Percentiles rank a stretch among this genome's conserved stretches.
Evolutionary conservation across 2,113 vertebrate species (phyloP).

Genomic region (Menura novaehollandiae): DNA sequence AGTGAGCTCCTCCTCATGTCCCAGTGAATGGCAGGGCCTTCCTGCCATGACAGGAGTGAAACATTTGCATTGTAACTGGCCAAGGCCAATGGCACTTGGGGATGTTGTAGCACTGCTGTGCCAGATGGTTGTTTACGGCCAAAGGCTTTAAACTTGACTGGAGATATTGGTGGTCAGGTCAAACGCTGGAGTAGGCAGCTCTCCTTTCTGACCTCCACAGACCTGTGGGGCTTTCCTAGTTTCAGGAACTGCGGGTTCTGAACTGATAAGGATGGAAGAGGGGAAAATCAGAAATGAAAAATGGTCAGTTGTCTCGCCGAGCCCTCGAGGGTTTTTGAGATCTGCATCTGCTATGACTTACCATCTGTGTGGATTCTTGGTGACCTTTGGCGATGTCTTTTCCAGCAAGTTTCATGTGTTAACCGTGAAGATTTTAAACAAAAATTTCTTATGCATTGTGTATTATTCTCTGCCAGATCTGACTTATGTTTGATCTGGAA

Average conservation of each 20-base stretch:
- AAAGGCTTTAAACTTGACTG: not conserved
- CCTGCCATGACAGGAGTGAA: not conserved
- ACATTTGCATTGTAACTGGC: fast-evolving
- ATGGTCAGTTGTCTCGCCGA: not conserved
- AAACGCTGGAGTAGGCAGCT: not conserved
- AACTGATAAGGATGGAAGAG: not conserved
- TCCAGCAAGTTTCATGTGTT: not conserved
- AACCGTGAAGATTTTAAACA: not conserved
- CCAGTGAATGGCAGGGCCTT: not conserved
- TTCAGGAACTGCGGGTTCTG: not conserved
- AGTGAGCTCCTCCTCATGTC: not conserved
- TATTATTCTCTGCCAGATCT: not conserved
- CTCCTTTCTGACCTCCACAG: not conserved
- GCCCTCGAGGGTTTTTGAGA: not conserved
- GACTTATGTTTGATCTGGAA: not conserved
- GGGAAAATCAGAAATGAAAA: not conserved
- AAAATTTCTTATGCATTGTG: not conserved
- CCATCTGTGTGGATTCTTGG: not conserved
- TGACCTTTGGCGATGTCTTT: not conserved
- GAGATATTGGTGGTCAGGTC: not conserved
- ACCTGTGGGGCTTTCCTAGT: not conserved
- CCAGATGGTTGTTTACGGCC: not conserved
- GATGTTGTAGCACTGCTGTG: not conserved
- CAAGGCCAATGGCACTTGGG: not conserved
- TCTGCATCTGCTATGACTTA: not conserved